Evolutionary conservation across 2,113 vertebrate genomes (phyloP), one percentile per base, ranked within the genome.

Genomic region (Nematolebias whitei): DNA sequence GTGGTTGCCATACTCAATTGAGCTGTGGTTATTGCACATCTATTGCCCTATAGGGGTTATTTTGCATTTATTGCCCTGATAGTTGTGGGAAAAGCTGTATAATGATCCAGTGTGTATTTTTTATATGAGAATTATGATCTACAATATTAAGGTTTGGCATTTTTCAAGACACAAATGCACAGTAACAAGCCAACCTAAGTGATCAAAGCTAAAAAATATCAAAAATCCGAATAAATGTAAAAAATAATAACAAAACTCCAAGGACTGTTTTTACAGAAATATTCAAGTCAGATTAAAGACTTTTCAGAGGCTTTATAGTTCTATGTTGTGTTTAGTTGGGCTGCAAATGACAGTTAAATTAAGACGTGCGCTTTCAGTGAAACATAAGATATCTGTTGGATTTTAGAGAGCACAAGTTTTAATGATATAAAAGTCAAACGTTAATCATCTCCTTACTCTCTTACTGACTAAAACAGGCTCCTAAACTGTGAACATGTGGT

Each of bases 261-360:
- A 11, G 29, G 10, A 10, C 32, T 62, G 49, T 57, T 75, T 69
- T 77, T 74, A 68, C 54, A 72, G 29, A 39, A 74, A 86, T 63
- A 55, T 77, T 78, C 62, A 60, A 89, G 76, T 67, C 64, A 82
- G 71, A 87, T 88, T 90, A 87, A 76, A 78, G 60, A 40, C 70
- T 55, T 80, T 80, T 78, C 74, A 83, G 70, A 85, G 58, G 41
- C 67, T 76, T 71, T 86, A 84, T 59, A 66, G 80, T 80, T 82
- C 32, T 76, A 68, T 80, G 71, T 85, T 22, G 50, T 69, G 39
- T 79, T 74, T 58, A 53, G 52, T 49, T 16, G 19, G 47, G 40
- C 71, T 58, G 73, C 54, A 85, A 86, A 82, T 76, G 15, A 61
- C 54, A 50, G 74, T 75, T 32, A 76, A 85, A 88, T 86, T 39